Conservation (phyloP, 2,888 invertebrate genomes). For the Mayetiola destructor region DNA sequence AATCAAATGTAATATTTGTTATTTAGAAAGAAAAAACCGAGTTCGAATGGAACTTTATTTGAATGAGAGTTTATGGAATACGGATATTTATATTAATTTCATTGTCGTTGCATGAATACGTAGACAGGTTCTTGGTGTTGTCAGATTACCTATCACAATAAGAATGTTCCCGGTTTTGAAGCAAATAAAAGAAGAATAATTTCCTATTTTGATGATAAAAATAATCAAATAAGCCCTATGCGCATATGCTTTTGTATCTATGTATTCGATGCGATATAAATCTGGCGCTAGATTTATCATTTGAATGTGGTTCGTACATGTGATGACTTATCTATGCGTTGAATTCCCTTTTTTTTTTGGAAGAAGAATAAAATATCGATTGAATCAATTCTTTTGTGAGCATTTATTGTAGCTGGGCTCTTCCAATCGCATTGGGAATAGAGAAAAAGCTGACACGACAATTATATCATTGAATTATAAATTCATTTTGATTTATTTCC, state of each 20-base stretch:
- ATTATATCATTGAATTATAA: no score
- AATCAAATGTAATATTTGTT: background rate
- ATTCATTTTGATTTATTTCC: constrained; percentile 12
- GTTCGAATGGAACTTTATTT: no score
- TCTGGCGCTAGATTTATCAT: constrained; percentile 9
- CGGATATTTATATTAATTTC: background rate
- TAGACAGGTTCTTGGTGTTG: background rate
- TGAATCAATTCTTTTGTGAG: background rate
- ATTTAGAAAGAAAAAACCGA: background rate
- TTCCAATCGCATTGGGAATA: background rate
- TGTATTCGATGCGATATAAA: background rate
- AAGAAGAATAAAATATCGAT: background rate
- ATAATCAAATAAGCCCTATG: background rate
- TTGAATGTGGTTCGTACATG: background rate
- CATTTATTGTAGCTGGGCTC: no score
- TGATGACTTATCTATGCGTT: background rate
- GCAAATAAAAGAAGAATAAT: background rate
- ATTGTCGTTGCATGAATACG: background rate
- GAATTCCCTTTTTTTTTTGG: background rate
- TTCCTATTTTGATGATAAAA: background rate
- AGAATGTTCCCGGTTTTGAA: background rate
- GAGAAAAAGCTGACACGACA: constrained; percentile 4
- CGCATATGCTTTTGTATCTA: background rate
- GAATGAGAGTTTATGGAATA: background rate
- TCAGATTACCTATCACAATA: background rate